These are phyloP conservation scores for Trichomalopsis sarcophagae DNA, from an alignment of 1,140 invertebrate genomes.

Conservation along the genomic window DNA sequence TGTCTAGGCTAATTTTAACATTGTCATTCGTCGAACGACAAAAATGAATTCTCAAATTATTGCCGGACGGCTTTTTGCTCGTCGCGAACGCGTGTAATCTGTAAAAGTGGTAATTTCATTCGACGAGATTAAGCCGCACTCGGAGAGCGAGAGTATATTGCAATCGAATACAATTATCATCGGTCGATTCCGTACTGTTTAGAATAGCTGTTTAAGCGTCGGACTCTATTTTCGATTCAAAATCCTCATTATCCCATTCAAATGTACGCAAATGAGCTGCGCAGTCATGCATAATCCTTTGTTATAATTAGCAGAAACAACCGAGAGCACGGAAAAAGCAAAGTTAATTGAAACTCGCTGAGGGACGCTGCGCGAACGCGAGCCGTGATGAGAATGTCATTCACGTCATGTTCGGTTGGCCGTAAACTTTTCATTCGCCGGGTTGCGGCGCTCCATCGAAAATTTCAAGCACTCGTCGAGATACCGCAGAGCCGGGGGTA, in stretches of 20 bases:
- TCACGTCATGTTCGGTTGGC: constrained; percentile 42
- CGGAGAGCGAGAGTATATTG: not conserved
- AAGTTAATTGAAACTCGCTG: constrained; percentile 47
- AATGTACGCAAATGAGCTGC: not conserved
- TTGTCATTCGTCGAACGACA: constrained; percentile 13
- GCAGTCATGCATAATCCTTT: not conserved
- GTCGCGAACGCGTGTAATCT: not conserved
- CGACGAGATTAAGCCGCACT: not conserved
- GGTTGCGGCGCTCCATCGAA: constrained; percentile 28
- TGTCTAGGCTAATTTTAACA: constrained; percentile 30
- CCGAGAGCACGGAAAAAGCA: constrained; percentile 10
- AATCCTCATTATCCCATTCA: not conserved
- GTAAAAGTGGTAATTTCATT: not conserved
- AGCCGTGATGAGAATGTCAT: constrained; percentile 50
- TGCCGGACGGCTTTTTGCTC: not conserved
- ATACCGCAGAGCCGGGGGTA: constrained; percentile 36
- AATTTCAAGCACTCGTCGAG: constrained; percentile 35
- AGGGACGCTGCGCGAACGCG: not conserved
- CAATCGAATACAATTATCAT: not conserved
- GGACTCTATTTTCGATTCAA: not conserved
- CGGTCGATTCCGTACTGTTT: not conserved
- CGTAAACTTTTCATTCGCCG: constrained; percentile 44
- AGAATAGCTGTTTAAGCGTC: too few species aligned
- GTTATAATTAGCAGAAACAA: constrained; percentile 10
- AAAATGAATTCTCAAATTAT: constrained; percentile 29